Evolutionary conservation across 2,888 invertebrate species (phyloP).

Genomic region (Drosophila atroscutellata): DNA sequence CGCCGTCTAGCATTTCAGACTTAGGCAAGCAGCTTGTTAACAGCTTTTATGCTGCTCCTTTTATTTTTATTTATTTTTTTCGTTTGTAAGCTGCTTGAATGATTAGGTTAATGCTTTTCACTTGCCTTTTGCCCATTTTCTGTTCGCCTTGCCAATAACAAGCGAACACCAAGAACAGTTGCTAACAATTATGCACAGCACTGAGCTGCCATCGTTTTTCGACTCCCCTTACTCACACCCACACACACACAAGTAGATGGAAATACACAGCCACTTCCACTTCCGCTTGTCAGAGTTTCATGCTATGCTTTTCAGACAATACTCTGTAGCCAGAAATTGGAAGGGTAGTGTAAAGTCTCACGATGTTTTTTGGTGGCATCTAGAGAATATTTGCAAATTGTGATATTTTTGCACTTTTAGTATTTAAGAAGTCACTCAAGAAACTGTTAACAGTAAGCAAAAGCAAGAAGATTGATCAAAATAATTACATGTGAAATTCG

Average conservation of each 20-base stretch:
- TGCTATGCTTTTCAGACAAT: slow-evolving; percentile 28
- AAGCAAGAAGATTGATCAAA: not conserved
- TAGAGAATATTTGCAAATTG: not conserved
- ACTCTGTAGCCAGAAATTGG: slow-evolving; percentile 13
- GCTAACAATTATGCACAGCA: slow-evolving; percentile 54
- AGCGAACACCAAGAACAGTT: slow-evolving; percentile 28
- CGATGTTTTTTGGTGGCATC: not conserved
- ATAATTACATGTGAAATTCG: not conserved
- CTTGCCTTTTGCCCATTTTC: slow-evolving; percentile 33
- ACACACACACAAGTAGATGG: not conserved
- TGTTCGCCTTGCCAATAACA: slow-evolving; percentile 17
- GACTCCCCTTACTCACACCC: slow-evolving; percentile 4
- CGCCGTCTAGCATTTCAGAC: not conserved
- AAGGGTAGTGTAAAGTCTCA: not conserved
- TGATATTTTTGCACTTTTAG: not conserved
- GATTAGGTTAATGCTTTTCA: slow-evolving; percentile 30
- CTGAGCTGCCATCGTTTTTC: slow-evolving; percentile 34
- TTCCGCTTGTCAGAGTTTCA: slow-evolving; percentile 39
- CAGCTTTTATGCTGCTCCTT: slow-evolving; percentile 10
- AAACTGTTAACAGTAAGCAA: not conserved
- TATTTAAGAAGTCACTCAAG: not conserved
- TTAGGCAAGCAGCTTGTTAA: slow-evolving; percentile 18
- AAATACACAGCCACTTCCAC: slow-evolving; percentile 43
- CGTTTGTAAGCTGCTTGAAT: slow-evolving; percentile 17
- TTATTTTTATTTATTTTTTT: not conserved